Percentiles rank a stretch among this genome's conserved stretches.
Conservation (phyloP, 2,888 invertebrate genomes). For the Apeira syringaria region DNA sequence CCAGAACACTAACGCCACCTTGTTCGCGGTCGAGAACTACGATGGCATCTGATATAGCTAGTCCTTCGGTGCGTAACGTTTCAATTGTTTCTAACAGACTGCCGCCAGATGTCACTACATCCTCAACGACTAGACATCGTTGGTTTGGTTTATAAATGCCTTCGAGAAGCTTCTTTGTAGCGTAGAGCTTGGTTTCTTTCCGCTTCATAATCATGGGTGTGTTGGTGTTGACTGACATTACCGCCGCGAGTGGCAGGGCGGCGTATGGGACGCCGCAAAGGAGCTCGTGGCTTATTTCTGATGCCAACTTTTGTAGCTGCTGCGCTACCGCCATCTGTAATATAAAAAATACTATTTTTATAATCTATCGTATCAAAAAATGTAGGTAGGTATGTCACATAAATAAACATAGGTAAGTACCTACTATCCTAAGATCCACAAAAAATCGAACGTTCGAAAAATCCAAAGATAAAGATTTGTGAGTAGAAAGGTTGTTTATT, state of each 20-base stretch:
- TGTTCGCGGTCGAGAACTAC: conserved; percentile 97
- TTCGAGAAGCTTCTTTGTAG: conserved; percentile 97
- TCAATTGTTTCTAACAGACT: conserved; percentile 95
- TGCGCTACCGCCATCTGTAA: conserved; percentile 60
- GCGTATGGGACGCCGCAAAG: conserved; percentile 99
- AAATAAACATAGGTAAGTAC: no score
- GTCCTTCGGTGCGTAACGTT: conserved; percentile 85
- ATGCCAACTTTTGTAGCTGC: conserved; percentile 56
- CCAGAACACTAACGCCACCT: conserved; percentile 91
- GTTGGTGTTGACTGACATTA: conserved; percentile 88
- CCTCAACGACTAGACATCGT: conserved; percentile 95
- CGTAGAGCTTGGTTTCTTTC: conserved; percentile 97
- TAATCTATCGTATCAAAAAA: no score
- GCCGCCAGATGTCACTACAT: conserved; percentile 96
- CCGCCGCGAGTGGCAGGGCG: conserved; percentile 95
- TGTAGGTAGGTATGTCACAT: no score
- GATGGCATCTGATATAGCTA: conserved; percentile 90
- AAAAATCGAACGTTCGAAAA: no score
- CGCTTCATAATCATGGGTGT: conserved; percentile 95
- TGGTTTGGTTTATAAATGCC: conserved; percentile 88
- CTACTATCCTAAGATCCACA: no score
- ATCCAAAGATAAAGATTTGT: no score
- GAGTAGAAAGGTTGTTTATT: no score
- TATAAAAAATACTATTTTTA: no score
- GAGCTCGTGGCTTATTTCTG: conserved; percentile 79